A percentile compares a stretch with the other conserved stretches of the same genome.
phyloP scores from a whole-genome alignment of 2,113 vertebrate genomes.

The Mola mola region DNA sequence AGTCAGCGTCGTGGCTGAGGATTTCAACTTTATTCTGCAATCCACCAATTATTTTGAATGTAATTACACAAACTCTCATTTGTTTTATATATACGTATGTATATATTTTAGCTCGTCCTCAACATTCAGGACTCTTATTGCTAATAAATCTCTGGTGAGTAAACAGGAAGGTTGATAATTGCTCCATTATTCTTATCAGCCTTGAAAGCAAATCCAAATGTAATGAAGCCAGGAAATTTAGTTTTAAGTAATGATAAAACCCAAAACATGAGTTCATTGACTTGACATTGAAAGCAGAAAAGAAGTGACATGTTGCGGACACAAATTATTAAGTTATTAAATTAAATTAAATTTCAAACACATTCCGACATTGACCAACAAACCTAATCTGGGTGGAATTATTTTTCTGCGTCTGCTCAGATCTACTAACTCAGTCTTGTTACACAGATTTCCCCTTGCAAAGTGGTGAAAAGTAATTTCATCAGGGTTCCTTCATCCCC shows the following conservation, averaged over 20 bases:
- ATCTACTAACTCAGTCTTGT: constrained; percentile 11
- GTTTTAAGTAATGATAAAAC: neutral
- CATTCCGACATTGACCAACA: neutral
- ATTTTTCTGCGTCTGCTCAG: constrained; percentile 12
- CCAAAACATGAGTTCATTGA: neutral
- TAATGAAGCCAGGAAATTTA: neutral
- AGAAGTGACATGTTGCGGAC: neutral
- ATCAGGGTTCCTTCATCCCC: constrained; percentile 30
- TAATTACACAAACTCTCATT: too few species aligned
- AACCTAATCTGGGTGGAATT: constrained; percentile 15
- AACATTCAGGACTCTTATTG: too few species aligned
- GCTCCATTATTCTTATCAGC: too few species aligned
- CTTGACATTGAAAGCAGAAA: neutral
- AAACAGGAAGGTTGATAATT: neutral
- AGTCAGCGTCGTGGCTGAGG: too few species aligned
- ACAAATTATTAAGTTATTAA: too few species aligned
- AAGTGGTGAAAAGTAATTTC: constrained; percentile 35
- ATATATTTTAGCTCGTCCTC: too few species aligned
- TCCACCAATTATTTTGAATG: too few species aligned
- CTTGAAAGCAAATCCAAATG: neutral
- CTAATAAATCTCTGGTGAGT: neutral
- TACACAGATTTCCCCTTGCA: constrained; percentile 34
- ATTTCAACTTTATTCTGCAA: too few species aligned
- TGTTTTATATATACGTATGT: too few species aligned
- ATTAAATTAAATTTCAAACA: neutral